Evolutionary conservation across 2,888 invertebrate genomes (phyloP), one percentile per base, ranked within the genome.

Genomic region (Congeria kusceri): DNA sequence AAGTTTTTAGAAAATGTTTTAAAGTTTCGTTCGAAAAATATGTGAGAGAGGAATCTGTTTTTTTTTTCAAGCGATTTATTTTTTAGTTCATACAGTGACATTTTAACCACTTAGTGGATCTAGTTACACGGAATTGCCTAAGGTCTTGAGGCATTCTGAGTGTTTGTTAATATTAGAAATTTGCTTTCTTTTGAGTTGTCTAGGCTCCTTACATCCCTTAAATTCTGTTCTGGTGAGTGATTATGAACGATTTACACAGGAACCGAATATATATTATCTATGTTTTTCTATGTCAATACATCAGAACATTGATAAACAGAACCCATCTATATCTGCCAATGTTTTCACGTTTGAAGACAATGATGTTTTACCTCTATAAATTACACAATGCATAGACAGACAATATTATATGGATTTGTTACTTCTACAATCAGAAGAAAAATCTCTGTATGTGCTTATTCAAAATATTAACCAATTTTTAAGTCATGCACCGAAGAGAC

Each of bases 1-100:
- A 64, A 69, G 68, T 44, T 77, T 80, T 46, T 80, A 83, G 59
- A 83, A 83, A 77, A 78, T 83, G 79, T 84, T 76, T 64, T 47
- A 65, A 47, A 69, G 75, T 29, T 69, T 80, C 57, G 80, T 69
- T 80, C 57, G 80, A 80, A 65, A 80, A 80, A 63, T 83, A 76
- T 61, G 68, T 83, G 23, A 68, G 75, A 62, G 80, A 85, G 64
- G 61, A 71, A 11, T 85, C 85, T 4, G 77, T 78, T n/a, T 85
- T 77, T 82, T 28, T 75, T 18, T 13, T 85, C 9, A 72, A 78
- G 27, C 77, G 71, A 56, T 76, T 1, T 39, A 64, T 20, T 44
- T 82, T 28, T 67, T 20, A 56, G 29, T 79, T 13, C 74, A 75
- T 46, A 79, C 73, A 27, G 81, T 81, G 3, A 70, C 49, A 18